Base-by-base conservation (phyloP, 2,113 vertebrate genomes). In the Actenoides lindsayi region DNA sequence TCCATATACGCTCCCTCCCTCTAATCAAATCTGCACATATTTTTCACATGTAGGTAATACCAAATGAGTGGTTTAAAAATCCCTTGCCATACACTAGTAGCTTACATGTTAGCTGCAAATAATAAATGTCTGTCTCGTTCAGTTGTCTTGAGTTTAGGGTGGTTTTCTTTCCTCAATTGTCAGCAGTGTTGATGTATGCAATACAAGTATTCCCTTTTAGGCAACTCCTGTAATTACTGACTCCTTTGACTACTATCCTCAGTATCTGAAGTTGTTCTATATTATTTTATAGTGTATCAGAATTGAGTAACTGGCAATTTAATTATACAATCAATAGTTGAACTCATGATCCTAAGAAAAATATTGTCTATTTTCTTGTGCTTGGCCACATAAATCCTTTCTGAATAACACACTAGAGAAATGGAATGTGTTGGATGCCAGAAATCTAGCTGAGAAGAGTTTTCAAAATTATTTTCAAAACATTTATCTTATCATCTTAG, bases 391-490 rank as follows among this genome's bases (percentile, higher is more conserved):
- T 65, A 86, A 74, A 63, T 80, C 46, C 79, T 87, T 78, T 79
- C 46, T 85, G 74, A 82, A 41, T 87, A 87, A 20, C 12, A 44
- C 39, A 64, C 89, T 53, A 79, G n/a, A 70, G 16, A 59, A 92
- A 77, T 83, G 82, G 90, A 94, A 91, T 91, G 41, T 74, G 65
- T 90, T 59, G 39, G 62, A 69, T 87, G 37, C 67, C 76, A 87
- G 86, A 92, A 94, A 59, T 16, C 19, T 37, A 70, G 46, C 80
- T 92, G 54, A 87, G 39, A 78, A 87, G 63, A 70, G 30, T 64
- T 91, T 91, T 79, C 41, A 91, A 77, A 74, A 35, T 80, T 93
- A 37, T 92, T 96, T 74, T 92, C 30, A 70, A 88, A 82, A 63
- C 7, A 54, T 75, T 87, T 79, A 53, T 87, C 35, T 93, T 74